These are phyloP conservation scores for Brotula barbata DNA, from an alignment of 2,797 vertebrate genomes.

Conservation along the genomic window DNA sequence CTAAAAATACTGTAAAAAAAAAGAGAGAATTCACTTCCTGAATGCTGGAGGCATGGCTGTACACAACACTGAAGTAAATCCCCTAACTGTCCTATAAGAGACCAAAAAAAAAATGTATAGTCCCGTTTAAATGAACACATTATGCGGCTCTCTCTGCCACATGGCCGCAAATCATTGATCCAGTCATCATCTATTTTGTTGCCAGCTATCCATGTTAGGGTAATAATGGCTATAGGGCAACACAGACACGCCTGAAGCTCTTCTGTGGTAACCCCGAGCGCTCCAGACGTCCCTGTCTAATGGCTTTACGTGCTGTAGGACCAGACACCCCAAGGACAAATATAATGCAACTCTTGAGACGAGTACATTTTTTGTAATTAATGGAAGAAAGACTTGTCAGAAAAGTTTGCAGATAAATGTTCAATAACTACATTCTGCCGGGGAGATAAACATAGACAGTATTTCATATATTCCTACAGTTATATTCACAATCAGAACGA, in stretches of 20 bases:
- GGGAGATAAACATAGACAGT: too few species aligned
- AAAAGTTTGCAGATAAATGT: too few species aligned
- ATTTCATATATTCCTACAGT: too few species aligned
- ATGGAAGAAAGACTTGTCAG: too few species aligned
- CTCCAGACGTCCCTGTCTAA: too few species aligned
- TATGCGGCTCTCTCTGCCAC: conserved; percentile 1
- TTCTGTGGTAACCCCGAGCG: not conserved
- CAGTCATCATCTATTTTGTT: conserved; percentile 17
- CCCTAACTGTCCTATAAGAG: conserved; percentile 18
- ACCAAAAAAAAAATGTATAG: conserved; percentile 11
- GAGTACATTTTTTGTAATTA: too few species aligned
- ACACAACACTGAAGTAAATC: conserved; percentile 34
- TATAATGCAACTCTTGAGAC: too few species aligned
- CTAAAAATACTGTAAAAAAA: conserved; percentile 23
- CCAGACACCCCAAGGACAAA: too few species aligned
- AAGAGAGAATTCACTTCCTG: conserved; percentile 18
- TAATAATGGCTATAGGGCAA: conserved; percentile 6
- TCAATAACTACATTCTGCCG: too few species aligned
- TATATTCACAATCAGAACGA: too few species aligned
- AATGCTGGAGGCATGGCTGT: conserved; percentile 38
- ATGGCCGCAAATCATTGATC: not conserved
- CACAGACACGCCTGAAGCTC: conserved; percentile 5
- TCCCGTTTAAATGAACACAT: conserved; percentile 7
- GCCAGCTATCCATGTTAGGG: conserved; percentile 16
- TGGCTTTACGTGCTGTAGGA: too few species aligned